These are phyloP conservation scores for Limanda limanda DNA, from an alignment of 2,113 vertebrate species.

Conservation along the genomic window DNA sequence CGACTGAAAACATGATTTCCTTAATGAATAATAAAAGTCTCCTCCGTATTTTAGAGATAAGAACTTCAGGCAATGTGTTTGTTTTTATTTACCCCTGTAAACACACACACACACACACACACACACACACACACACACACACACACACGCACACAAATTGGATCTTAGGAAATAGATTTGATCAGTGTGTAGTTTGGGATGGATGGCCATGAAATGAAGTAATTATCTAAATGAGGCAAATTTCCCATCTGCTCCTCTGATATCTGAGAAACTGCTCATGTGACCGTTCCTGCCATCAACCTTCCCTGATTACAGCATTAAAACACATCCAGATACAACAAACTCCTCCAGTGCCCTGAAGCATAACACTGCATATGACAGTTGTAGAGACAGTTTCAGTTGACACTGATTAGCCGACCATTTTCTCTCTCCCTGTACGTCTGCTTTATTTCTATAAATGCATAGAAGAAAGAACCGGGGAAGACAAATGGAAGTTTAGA, in stretches of 20 bases:
- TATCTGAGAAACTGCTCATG: conserved; percentile 29
- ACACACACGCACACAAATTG: neutral
- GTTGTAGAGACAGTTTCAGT: conserved; percentile 43
- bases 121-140: conserved; percentile 12
- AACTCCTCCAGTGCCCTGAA: conserved; percentile 43
- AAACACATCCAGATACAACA: conserved; percentile 36
- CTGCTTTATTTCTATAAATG: conserved; percentile 11
- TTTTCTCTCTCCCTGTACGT: conserved; percentile 15
- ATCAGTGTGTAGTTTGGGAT: conserved; percentile 38
- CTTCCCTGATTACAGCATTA: conserved; percentile 55
- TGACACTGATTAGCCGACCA: conserved; percentile 31
- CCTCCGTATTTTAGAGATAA: conserved; percentile 5
- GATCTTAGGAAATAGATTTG: conserved; percentile 34
- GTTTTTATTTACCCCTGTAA: neutral
- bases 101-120: conserved; percentile 9
- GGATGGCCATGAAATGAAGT: conserved; percentile 56
- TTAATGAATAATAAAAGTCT: neutral
- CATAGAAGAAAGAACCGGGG: neutral
- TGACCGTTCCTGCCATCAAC: conserved; percentile 44
- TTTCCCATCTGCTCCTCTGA: conserved; percentile 55
- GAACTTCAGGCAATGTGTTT: neutral
- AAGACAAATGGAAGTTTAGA: neutral
- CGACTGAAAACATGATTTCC: neutral
- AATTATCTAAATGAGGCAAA: conserved; percentile 54
- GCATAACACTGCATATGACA: conserved; percentile 54